phyloP scores from a whole-genome alignment of 2,888 invertebrate genomes.

The Callinectes sapidus region DNA sequence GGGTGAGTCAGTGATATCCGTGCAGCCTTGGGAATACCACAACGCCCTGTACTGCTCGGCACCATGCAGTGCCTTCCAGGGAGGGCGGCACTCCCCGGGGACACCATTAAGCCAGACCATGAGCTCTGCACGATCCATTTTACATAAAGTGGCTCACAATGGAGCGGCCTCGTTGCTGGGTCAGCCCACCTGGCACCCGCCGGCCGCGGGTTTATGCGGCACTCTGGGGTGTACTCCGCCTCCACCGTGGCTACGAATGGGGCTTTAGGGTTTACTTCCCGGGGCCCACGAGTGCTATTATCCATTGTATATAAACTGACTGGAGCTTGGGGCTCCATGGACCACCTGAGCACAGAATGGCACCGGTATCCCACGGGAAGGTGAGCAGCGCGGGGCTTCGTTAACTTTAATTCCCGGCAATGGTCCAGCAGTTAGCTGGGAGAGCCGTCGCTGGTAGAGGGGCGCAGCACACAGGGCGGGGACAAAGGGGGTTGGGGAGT shows the following conservation, averaged over 20 bases:
- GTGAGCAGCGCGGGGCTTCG: constrained; percentile 18
- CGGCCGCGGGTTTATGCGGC: constrained; percentile 17
- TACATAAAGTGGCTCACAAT: constrained; percentile 48
- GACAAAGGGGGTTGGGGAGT: not conserved
- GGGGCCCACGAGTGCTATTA: constrained; percentile 46
- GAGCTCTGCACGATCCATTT: constrained; percentile 46
- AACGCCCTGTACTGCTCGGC: not conserved
- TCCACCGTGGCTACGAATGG: constrained; percentile 32
- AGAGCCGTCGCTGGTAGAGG: not conserved
- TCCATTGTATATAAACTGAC: constrained; percentile 56
- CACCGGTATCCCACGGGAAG: not conserved
- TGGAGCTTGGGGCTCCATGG: constrained; percentile 24
- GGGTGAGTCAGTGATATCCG: not conserved
- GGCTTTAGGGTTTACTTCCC: constrained; percentile 49
- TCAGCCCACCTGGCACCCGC: constrained; percentile 40
- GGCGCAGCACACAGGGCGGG: not conserved
- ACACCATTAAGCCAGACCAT: constrained; percentile 42
- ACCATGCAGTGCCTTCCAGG: constrained; percentile 40
- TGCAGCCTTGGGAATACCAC: not conserved
- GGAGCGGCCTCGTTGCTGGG: constrained; percentile 18
- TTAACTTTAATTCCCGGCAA: constrained; percentile 26
- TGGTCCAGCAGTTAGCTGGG: constrained; percentile 37
- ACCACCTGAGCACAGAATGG: constrained; percentile 45
- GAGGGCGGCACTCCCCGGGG: constrained; percentile 29
- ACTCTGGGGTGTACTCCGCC: constrained; percentile 37